phyloP scores from a whole-genome alignment of 2,797 vertebrate genomes.

The Pantherophis alleghaniensis region DNA sequence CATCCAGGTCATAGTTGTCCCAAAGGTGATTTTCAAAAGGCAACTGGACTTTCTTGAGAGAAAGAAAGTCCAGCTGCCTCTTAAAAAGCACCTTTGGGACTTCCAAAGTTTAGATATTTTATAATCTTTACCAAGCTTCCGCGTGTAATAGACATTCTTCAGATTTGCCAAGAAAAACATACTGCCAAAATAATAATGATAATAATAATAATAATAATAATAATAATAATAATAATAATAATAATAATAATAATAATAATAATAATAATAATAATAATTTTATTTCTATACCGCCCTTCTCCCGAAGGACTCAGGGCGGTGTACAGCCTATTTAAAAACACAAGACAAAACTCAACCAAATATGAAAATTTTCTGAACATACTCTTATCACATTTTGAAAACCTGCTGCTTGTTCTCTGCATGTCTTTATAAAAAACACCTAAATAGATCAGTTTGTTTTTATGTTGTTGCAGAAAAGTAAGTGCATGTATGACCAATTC shows the following conservation, averaged over 20 bases:
- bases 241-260: too few species aligned
- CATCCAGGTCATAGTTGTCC: too few species aligned
- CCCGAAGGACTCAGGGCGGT: too few species aligned
- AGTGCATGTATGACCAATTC: not conserved
- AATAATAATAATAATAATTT: too few species aligned
- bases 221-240: too few species aligned
- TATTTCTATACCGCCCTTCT: too few species aligned
- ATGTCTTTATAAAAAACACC: not conserved
- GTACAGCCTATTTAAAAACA: too few species aligned
- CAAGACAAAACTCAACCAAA: slow-evolving; percentile 32
- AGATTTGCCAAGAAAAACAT: slow-evolving; percentile 48
- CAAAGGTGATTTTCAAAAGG: too few species aligned
- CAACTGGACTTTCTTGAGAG: too few species aligned
- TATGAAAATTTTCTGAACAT: slow-evolving; percentile 26
- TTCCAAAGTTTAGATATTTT: slow-evolving; percentile 33
- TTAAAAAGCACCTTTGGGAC: not conserved
- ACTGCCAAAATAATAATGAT: slow-evolving; percentile 20
- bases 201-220: too few species aligned
- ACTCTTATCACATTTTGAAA: not conserved
- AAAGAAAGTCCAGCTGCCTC: too few species aligned
- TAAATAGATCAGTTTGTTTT: slow-evolving; percentile 6
- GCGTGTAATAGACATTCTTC: slow-evolving; percentile 42
- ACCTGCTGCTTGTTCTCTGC: not conserved
- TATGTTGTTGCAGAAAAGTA: not conserved
- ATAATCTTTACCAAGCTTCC: slow-evolving; percentile 33